These are phyloP conservation scores for Mustelus asterias DNA, from an alignment of 2,113 vertebrate species.

Conservation along the genomic window DNA sequence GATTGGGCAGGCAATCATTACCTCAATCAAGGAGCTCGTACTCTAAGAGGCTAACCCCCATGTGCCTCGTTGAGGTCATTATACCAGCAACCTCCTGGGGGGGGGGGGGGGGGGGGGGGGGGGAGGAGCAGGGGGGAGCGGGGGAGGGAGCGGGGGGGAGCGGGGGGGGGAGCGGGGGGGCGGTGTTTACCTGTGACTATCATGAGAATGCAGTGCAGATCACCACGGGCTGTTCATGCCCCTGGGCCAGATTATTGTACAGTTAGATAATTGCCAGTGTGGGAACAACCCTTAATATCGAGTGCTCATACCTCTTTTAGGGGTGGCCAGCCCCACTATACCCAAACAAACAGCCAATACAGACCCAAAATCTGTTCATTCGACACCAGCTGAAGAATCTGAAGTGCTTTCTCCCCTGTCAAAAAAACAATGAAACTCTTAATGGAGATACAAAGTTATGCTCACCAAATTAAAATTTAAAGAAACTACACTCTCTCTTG, in stretches of 20 bases:
- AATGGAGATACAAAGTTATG: background rate
- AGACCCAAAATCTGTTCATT: background rate
- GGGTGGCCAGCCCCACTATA: background rate
- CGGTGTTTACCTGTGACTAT: too few species aligned
- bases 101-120: too few species aligned
- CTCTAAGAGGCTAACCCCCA: too few species aligned
- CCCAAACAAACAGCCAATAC: background rate
- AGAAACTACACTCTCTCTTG: background rate
- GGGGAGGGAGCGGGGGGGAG: too few species aligned
- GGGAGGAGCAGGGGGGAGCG: too few species aligned
- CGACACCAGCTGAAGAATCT: background rate
- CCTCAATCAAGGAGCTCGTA: too few species aligned
- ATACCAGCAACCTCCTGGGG: too few species aligned
- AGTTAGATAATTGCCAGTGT: background rate
- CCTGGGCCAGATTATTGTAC: background rate
- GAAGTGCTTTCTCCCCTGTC: background rate
- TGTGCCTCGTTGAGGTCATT: too few species aligned
- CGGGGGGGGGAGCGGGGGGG: too few species aligned
- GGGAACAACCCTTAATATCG: background rate
- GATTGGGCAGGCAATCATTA: too few species aligned
- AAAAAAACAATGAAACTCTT: background rate
- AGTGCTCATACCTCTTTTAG: background rate
- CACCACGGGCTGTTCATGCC: background rate
- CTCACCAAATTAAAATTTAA: background rate
- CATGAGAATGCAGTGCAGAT: background rate